Base-by-base conservation (phyloP, 2,888 invertebrate species). In the Tipula unca region DNA sequence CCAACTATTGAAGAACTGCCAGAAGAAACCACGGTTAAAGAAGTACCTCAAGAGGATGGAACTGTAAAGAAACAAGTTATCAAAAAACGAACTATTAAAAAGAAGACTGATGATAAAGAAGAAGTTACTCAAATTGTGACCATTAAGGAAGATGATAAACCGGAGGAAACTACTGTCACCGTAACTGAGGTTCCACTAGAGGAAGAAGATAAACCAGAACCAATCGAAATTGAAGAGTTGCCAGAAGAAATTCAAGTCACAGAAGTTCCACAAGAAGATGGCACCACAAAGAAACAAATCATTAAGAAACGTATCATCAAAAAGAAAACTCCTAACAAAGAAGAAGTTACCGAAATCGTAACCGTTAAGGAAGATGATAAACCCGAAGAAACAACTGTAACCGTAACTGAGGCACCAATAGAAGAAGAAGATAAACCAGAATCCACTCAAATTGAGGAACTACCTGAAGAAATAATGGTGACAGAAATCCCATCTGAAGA, bases 61-160 rank as follows among this genome's bases (percentile, higher is more conserved):
- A 88, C 88, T 86, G 89, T 90, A 29, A 91, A 92, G 35, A 90
- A 91, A 88, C 88, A 90, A 87, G 90, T 91, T 3, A 87, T 88
- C 25, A 89, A 89, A 85, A 89, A 88, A 82, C 87, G 89, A 25
- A 89, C 89, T 32, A 89, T 90, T 42, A 87, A 87, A 42, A 87
- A 87, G 35, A 82, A 86, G 1, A 87, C 85, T 83, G 87, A 89
- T 2, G 88, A 87, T 1, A 36, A 84, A 6, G 84, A 36, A 3
- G 84, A 89, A 87, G 86, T 88, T 87, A 89, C 89, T 8, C 87
- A 88, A 86, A 87, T 87, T 82, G 87, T 87, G 42, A 87, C 88
- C 42, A 86, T 86, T 82, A 69, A 86, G 82, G 86, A 87, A 86
- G 86, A 91, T 89, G 87, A 89, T 88, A 88, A 91, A 89, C 87